These are phyloP conservation scores for Acipenser oxyrinchus DNA, from an alignment of 2,797 vertebrate genomes.

Conservation along the genomic window DNA sequence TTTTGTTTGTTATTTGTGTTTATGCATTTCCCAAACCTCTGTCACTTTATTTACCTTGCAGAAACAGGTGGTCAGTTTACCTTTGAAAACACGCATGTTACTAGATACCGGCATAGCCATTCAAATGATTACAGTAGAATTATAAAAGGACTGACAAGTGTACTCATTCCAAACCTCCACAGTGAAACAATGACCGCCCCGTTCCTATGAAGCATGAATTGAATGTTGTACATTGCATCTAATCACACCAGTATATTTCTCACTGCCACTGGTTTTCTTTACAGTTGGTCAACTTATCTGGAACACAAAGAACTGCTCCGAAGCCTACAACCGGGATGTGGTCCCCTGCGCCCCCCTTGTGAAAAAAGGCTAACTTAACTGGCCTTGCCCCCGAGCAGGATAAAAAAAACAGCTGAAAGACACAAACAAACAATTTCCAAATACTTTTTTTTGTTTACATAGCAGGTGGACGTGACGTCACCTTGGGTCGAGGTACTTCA, in stretches of 20 bases:
- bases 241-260: conserved; percentile 15
- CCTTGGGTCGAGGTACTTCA: conserved; percentile 62
- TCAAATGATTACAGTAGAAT: no score
- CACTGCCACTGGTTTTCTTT: conserved; percentile 17
- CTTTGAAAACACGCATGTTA: no score
- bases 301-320: conserved; percentile 16
- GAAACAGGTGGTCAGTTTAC: no score
- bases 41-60: no score
- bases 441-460: conserved; percentile 65
- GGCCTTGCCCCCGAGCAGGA: not conserved
- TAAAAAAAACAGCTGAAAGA: not conserved
- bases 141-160: no score
- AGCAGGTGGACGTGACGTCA: conserved; percentile 86
- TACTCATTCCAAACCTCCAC: not conserved
- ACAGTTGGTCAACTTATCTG: conserved; percentile 9
- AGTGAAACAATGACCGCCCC: conserved; percentile 7
- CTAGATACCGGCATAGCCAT: no score
- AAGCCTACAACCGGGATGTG: not conserved
- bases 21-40: no score
- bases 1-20: no score
- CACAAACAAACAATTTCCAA: conserved; percentile 54
- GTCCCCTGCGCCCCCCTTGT: conserved; percentile 11
- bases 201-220: conserved; percentile 1
- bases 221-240: conserved; percentile 4
- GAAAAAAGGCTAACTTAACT: conserved; percentile 10